Evolutionary conservation across 2,888 invertebrate genomes (phyloP), one percentile per base, ranked within the genome.

Genomic region (Conops quadrifasciatus): DNA sequence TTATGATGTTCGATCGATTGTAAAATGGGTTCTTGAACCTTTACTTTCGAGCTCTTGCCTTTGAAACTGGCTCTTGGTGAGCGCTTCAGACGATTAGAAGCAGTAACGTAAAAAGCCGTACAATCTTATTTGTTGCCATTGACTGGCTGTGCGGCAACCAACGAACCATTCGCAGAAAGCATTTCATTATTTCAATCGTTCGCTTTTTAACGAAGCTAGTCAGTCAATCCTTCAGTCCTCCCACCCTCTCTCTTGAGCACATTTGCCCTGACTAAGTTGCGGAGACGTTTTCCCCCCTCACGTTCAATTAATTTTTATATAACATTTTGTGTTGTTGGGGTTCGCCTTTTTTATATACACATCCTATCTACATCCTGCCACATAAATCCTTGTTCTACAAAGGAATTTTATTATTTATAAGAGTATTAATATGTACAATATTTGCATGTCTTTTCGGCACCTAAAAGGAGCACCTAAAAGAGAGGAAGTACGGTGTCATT

Each of bases 21-120:
- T 69, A 63, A 69, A 69, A 62, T 69, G 69, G 63, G 51, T 69
- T 63, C 49, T 62, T 69, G 62, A 62, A 69, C 69, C 21, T 62
- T 49, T 63, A 45, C 56, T 56, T 28, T n/a, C 11, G n/a, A 21
- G 15, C 2, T 15, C 7, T 2, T 53, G 4, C 21, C 21, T 11
- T 45, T 45, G 2, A 21, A 4, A 19, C 5, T 56, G 4, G 7
- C 11, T 56, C 15, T 56, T 56, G 15, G 19, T 56, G 24, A 15
- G 56, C 26, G 4, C 24, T 56, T 24, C 56, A 56, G 21, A 24
- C 56, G 2, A 3, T 13, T 9, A n/a, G 13, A 3, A 56, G 24
- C 26, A 24, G 9, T n/a, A n/a, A n/a, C 4, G 3, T 19, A 24
- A 0, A 26, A 56, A 56, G 24, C n/a, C n/a, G n/a, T 15, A 56